Evolutionary conservation across 2,797 vertebrate genomes (phyloP), one percentile per base, ranked within the genome.

Genomic region (Hozukius guyotensis): DNA sequence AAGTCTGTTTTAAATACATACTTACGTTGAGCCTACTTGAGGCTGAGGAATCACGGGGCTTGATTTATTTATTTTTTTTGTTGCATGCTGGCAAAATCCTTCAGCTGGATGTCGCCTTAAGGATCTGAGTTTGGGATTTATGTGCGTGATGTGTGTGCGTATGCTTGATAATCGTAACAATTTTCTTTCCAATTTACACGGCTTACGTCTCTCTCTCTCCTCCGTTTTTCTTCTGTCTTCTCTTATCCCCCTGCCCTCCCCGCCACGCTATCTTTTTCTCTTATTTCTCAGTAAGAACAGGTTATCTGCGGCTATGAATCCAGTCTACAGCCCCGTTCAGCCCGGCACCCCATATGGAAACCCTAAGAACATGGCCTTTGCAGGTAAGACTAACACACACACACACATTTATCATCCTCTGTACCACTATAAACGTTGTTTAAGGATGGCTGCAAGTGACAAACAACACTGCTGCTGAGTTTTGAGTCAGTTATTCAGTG

Each of bases 281-380:
- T 82, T 69, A 80, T 83, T 56, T 93, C 63, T 77, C 90, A 96
- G 96, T 76, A 96, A 99, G 96, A 97, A 94, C 96, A 97, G 96
- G 94, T 88, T 92, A 96, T 96, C 97, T 96, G 97, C 97, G 95
- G 96, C 93, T 85, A 99, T 99, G 98, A 99, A 99, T 94, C 98
- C 98, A 73, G 97, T 99, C 95, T 99, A 99, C 95, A 99, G 98
- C 96, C 97, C 98, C 57, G 97, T 99, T 90, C 98, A 99, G 90
- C 97, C 98, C 74, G 98, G 98, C 94, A 96, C 97, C 90, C 98
- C 98, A 53, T 99, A 99, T 0, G 98, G 97, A 94, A 99, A 99
- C 94, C 97, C 97, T 62, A 99, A 99, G 95, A 99, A 98, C 94
- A 98, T 99, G 98, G 96, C 98, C 27, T 99, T 99, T 22, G 93